Evolutionary conservation across 2,113 vertebrate genomes (phyloP).

Genomic region (Rhagologus leucostigma): DNA sequence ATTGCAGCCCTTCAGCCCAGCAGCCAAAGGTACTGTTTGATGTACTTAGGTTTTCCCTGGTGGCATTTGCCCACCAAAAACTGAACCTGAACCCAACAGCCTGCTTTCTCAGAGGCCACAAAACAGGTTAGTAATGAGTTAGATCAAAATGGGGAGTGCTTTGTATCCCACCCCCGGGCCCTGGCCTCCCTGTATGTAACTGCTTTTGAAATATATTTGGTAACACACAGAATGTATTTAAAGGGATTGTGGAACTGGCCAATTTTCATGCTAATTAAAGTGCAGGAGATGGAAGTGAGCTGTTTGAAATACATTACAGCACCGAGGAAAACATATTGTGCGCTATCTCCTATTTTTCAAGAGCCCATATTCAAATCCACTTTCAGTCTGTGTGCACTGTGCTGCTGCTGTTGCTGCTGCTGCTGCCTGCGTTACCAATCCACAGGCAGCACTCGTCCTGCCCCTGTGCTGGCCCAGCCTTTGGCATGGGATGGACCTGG

Average conservation of each 20-base stretch:
- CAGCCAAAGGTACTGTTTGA: background rate
- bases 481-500: background rate
- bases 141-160: slow-evolving; percentile 4
- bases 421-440: background rate
- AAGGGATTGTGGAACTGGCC: slow-evolving; percentile 57
- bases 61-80: background rate
- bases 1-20: background rate
- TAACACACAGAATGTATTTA: slow-evolving; percentile 44
- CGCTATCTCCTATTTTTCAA: slow-evolving; percentile 51
- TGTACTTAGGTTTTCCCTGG: background rate
- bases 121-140: slow-evolving; percentile 9
- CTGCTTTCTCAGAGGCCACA: background rate
- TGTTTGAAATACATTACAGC: slow-evolving; percentile 60
- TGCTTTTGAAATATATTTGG: slow-evolving; percentile 45
- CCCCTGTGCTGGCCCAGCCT: background rate
- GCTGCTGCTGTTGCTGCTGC: background rate
- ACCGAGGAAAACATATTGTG: slow-evolving; percentile 60
- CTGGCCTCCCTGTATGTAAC: background rate
- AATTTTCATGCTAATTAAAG: slow-evolving; percentile 66
- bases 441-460: background rate
- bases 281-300: slow-evolving; percentile 55
- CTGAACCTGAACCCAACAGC: background rate
- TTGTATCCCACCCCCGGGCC: background rate
- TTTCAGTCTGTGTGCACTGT: slow-evolving; percentile 2
- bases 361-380: slow-evolving; percentile 60